These are phyloP conservation scores for Drosophila gunungcola DNA, from an alignment of 1,140 invertebrate species.

Conservation along the genomic window DNA sequence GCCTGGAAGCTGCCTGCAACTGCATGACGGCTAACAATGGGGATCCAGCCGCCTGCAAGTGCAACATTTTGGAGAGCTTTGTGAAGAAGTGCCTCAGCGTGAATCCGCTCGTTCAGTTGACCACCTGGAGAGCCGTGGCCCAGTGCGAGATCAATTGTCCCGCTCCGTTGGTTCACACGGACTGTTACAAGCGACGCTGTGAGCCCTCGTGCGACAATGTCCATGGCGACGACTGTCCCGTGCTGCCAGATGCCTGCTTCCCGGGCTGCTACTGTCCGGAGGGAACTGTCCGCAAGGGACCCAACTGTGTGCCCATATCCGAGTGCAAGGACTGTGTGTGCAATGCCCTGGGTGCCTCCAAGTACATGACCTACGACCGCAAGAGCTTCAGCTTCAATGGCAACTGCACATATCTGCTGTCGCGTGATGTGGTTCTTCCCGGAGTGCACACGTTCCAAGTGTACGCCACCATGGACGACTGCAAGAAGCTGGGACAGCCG, in stretches of 20 bases:
- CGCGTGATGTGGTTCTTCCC: slow-evolving; percentile 87
- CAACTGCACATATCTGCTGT: slow-evolving; percentile 92
- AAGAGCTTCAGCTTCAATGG: slow-evolving; percentile 89
- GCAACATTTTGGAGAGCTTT: slow-evolving; percentile 88
- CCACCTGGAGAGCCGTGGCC: slow-evolving; percentile 89
- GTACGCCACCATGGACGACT: slow-evolving; percentile 79
- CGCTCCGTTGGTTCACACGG: slow-evolving; percentile 90
- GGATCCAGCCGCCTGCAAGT: slow-evolving; percentile 87
- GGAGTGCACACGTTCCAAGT: slow-evolving; percentile 88
- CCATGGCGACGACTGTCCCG: slow-evolving; percentile 87
- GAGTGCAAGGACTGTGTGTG: slow-evolving; percentile 92
- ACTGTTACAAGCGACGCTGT: slow-evolving; percentile 91
- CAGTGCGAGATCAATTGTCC: slow-evolving; percentile 88
- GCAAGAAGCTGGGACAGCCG: slow-evolving; percentile 63
- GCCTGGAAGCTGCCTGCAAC: slow-evolving; percentile 90
- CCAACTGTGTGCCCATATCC: slow-evolving; percentile 89
- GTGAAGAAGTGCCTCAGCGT: slow-evolving; percentile 89
- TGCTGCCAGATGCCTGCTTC: slow-evolving; percentile 89
- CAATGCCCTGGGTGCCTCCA: slow-evolving; percentile 89
- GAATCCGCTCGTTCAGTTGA: slow-evolving; percentile 87
- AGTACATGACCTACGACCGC: slow-evolving; percentile 91
- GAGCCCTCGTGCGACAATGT: slow-evolving; percentile 90
- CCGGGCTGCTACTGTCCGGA: slow-evolving; percentile 94
- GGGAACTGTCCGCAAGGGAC: slow-evolving; percentile 89
- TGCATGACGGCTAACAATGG: slow-evolving; percentile 86